Percentiles rank a stretch among this genome's conserved stretches.
These are phyloP conservation scores for Noctuana brunneofusca DNA, from an alignment of 2,888 invertebrate species.

Conservation along the genomic window DNA sequence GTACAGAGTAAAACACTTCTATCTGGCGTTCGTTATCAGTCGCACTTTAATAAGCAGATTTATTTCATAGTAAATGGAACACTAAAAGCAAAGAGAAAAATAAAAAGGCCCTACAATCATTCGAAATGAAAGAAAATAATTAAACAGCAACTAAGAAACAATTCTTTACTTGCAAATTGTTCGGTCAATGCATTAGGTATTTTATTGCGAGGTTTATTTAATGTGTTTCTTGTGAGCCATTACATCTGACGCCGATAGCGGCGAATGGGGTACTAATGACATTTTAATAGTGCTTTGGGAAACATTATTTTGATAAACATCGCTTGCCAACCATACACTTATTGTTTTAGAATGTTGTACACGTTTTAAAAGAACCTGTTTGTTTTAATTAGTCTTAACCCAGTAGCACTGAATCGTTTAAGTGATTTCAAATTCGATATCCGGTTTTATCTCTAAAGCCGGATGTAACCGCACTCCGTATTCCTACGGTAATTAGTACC, in stretches of 20 bases:
- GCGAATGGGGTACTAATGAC: slow-evolving; percentile 51
- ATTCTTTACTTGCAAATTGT: slow-evolving; percentile 17
- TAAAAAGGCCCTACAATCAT: slow-evolving; percentile 1
- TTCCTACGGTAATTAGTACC: too few relatives aligned
- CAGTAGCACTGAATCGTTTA: too few relatives aligned
- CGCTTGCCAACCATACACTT: slow-evolving; percentile 29
- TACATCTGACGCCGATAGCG: slow-evolving; percentile 37
- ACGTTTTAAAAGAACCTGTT: not conserved
- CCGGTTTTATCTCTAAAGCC: too few relatives aligned
- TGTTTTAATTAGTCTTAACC: not conserved
- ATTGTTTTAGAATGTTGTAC: slow-evolving; percentile 12
- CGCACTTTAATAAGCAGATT: not conserved
- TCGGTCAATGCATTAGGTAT: slow-evolving; percentile 15
- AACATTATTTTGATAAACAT: slow-evolving; percentile 44
- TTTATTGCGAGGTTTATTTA: slow-evolving; percentile 24
- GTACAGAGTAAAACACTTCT: too few relatives aligned
- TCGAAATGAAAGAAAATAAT: slow-evolving; percentile 7
- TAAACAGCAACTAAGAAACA: slow-evolving; percentile 1
- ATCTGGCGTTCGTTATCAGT: too few relatives aligned
- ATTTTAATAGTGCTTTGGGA: slow-evolving; percentile 53
- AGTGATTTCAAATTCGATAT: too few relatives aligned
- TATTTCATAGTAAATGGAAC: slow-evolving; percentile 3
- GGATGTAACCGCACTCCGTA: too few relatives aligned
- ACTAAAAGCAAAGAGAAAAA: slow-evolving; percentile 1
- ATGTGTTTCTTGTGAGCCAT: slow-evolving; percentile 39